phyloP scores from a whole-genome alignment of 2,113 vertebrate species.

The Struthio camelus region DNA sequence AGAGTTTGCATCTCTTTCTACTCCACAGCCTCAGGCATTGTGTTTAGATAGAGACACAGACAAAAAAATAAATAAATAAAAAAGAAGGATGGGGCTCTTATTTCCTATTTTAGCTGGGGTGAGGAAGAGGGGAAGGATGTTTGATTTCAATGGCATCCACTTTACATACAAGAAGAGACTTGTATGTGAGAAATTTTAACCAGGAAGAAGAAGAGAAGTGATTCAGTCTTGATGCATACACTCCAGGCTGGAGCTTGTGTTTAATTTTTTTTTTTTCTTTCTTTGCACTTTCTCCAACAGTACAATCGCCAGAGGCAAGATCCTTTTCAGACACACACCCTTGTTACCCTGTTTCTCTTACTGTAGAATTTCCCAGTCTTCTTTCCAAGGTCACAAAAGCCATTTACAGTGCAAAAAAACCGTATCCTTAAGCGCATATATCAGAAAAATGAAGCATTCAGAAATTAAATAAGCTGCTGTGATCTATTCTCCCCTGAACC shows the following conservation, averaged over 20 bases:
- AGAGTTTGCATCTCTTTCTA: neutral
- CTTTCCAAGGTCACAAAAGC: conserved; percentile 15
- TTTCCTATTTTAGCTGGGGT: neutral
- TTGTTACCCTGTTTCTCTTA: neutral
- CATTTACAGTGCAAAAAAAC: neutral
- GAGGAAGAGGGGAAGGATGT: neutral
- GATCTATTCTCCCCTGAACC: neutral
- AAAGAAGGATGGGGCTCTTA: neutral
- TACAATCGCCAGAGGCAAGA: neutral
- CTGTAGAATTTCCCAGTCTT: neutral
- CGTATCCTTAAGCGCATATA: neutral
- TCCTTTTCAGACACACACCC: neutral
- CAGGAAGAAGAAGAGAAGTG: neutral
- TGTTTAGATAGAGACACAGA: neutral
- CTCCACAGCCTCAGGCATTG: neutral
- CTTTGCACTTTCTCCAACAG: neutral
- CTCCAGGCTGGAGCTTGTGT: neutral
- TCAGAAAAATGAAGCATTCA: neutral
- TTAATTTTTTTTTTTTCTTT: neutral
- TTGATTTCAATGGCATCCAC: neutral
- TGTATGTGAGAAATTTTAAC: neutral
- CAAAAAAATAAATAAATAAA: too few relatives aligned
- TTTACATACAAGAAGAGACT: neutral
- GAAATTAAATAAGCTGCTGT: neutral
- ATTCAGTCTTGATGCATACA: conserved; percentile 20